Evolutionary conservation across 1,140 invertebrate genomes (phyloP).

Genomic region (Zophobas atratus): DNA sequence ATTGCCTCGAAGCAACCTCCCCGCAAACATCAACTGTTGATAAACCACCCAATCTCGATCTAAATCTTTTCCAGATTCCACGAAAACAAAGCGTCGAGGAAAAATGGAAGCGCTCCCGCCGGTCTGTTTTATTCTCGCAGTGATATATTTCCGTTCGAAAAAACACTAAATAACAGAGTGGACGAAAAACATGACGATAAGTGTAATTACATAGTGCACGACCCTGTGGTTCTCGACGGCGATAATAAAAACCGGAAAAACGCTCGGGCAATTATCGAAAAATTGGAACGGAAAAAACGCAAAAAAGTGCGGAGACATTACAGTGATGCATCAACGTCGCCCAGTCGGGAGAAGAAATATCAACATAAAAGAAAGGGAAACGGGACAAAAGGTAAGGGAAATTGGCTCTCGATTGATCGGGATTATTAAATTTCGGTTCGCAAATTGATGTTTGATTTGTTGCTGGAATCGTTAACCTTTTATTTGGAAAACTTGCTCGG

Average conservation of each 20-base stretch:
- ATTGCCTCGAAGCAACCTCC: neutral
- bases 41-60: neutral
- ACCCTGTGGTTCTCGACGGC: slow-evolving; percentile 46
- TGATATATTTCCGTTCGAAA: slow-evolving; percentile 55
- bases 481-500: slow-evolving; percentile 3
- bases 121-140: slow-evolving; percentile 55
- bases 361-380: slow-evolving; percentile 42
- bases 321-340: slow-evolving; percentile 52
- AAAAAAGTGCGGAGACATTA: slow-evolving; percentile 45
- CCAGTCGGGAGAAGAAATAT: slow-evolving; percentile 36
- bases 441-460: slow-evolving; percentile 41
- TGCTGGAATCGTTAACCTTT: slow-evolving; percentile 29
- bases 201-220: slow-evolving; percentile 49
- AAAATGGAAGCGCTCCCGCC: neutral
- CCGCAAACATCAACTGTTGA: neutral
- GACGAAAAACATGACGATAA: slow-evolving; percentile 49
- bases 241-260: slow-evolving; percentile 41
- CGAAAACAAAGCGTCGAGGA: neutral
- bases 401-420: slow-evolving; percentile 32
- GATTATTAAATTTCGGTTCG: slow-evolving; percentile 41
- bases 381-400: slow-evolving; percentile 45
- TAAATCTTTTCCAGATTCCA: slow-evolving; percentile 8
- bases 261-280: slow-evolving; percentile 33
- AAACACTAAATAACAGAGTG: slow-evolving; percentile 20
- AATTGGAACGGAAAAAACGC: slow-evolving; percentile 45